Evolutionary conservation across 53 echinoderm and acorn worm genomes (phyloP), one percentile per base, ranked within the genome.

Genomic region (Zoroaster sp.): DNA sequence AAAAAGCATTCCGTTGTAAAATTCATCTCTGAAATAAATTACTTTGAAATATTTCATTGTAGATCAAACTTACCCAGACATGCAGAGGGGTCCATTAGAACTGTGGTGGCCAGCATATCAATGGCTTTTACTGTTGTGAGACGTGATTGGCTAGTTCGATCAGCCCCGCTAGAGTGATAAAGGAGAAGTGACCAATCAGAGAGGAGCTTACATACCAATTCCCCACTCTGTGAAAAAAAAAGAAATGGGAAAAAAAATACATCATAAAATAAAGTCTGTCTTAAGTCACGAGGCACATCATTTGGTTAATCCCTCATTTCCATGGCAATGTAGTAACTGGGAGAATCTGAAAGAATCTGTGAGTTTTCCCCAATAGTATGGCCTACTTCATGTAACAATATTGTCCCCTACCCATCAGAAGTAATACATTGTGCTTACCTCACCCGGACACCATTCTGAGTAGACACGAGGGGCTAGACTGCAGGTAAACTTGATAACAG

Each of bases 101-200:
- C 10, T 35, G 35, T 34, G 25, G 70, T 41, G 31, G 85, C 71
- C 47, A 85, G 71, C 35, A 10, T 8, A 49, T 31, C 70, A 47
- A 71, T 20, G 35, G 44, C 70, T 5, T 71, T 49, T 35, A 71
- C 85, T 71, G 70, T 69, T 5, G 85, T 85, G 52, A 71, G 70
- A 7, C 85, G 85, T 70, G 85, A 85, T 14, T 85, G 85, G 85
- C 46, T 69, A 35, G 70, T 70, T 49, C 49, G 85, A 49, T 49
- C 85, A 71, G 69, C 85, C 47, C 34, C 32, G 35, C 85, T 85
- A 25, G 36, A 51, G 37, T 71, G 37, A 51, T 71, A 69, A 34
- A 85, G 70, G 14, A 85, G 85, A 35, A 69, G 49, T 34, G 85
- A 70, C 85, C 85, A 85, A 70, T 85, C 85, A 35, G n/a, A 71